Evolutionary conservation across 1,140 invertebrate species (phyloP).

Genomic region (Drosophila saltans): DNA sequence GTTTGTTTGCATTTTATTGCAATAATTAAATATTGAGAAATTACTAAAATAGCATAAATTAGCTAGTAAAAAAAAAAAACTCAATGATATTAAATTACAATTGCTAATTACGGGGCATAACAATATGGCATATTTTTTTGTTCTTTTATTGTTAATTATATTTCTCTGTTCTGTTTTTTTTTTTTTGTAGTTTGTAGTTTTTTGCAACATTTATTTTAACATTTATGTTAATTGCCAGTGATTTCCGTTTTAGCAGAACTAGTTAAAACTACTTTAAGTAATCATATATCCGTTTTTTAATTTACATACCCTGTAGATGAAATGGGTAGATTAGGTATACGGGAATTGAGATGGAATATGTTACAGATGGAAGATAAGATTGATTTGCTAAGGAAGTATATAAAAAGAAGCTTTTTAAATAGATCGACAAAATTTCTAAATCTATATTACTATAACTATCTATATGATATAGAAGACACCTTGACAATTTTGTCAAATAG

Average conservation of each 20-base stretch:
- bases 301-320: background rate
- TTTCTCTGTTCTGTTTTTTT: conserved; percentile 6
- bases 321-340: too few relatives aligned
- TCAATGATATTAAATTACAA: conserved; percentile 24
- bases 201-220: conserved; percentile 43
- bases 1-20: background rate
- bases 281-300: conserved; percentile 29
- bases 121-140: conserved; percentile 22
- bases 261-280: conserved; percentile 29
- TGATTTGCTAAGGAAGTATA: too few relatives aligned
- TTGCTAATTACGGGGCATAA: conserved; percentile 48
- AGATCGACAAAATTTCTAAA: too few relatives aligned
- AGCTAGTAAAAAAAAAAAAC: background rate
- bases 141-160: conserved; percentile 22
- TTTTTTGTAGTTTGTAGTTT: conserved; percentile 1
- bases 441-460: too few relatives aligned
- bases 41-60: background rate
- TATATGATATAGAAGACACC: too few relatives aligned
- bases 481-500: too few relatives aligned
- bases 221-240: conserved; percentile 59
- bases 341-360: too few relatives aligned
- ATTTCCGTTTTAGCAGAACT: conserved; percentile 59
- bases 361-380: too few relatives aligned
- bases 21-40: conserved; percentile 15
- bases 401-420: too few relatives aligned